A percentile compares a stretch with the other conserved stretches of the same genome.
Conservation (phyloP, 2,888 invertebrate genomes). For the Leucophenga montana region DNA sequence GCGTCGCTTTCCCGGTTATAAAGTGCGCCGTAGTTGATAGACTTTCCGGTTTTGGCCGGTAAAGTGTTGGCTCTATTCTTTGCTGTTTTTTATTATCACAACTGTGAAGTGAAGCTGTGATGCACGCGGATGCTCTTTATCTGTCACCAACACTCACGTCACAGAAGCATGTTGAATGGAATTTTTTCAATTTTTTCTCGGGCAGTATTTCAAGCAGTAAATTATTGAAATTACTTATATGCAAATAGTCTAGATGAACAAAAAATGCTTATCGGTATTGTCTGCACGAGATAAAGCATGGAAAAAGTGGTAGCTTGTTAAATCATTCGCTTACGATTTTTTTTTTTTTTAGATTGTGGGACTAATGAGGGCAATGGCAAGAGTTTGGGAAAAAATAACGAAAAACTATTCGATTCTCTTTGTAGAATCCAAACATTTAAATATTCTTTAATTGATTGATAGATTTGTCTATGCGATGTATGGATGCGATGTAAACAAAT, state of each 20-base stretch:
- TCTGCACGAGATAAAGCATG: constrained; percentile 1
- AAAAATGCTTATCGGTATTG: not conserved
- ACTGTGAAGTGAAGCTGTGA: not conserved
- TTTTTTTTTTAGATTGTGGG: not conserved
- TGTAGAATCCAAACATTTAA: too few relatives aligned
- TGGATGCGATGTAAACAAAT: too few relatives aligned
- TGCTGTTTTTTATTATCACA: not conserved
- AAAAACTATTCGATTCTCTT: too few relatives aligned
- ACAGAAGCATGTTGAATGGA: not conserved
- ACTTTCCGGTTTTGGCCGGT: too few relatives aligned
- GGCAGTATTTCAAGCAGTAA: not conserved
- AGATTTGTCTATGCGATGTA: too few relatives aligned
- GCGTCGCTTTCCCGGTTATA: too few relatives aligned
- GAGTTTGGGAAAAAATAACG: too few relatives aligned
- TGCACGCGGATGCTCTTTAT: not conserved
- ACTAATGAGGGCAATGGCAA: too few relatives aligned
- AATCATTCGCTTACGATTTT: not conserved
- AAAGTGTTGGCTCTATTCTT: too few relatives aligned
- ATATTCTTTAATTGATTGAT: too few relatives aligned
- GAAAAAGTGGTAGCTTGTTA: not conserved
- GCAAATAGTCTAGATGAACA: not conserved
- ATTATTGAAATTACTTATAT: constrained; percentile 10
- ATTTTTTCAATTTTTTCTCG: not conserved
- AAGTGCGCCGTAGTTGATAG: too few relatives aligned
- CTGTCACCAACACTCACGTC: not conserved